Conservation (phyloP, 2,888 invertebrate species). For the Boloria selene region DNA sequence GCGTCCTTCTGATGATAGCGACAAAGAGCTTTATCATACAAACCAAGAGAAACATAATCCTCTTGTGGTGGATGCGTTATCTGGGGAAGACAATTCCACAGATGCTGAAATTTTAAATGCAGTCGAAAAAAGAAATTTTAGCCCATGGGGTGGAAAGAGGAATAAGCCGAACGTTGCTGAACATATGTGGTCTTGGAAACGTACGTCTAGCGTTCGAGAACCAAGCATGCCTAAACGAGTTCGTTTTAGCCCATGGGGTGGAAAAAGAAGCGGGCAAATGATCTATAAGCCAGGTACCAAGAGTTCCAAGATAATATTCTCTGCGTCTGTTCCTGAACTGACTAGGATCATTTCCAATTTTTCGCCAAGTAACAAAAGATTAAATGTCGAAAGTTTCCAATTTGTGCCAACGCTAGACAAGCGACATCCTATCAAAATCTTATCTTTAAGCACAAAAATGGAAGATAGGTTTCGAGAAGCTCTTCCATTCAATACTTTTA, state of each 20-base stretch:
- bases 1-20: conserved; percentile 56
- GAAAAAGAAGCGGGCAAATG: conserved; percentile 71
- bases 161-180: conserved; percentile 49
- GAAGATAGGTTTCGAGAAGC: conserved; percentile 58
- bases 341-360: conserved; percentile 65
- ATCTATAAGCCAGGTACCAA: conserved; percentile 65
- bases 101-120: conserved; percentile 42
- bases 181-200: conserved; percentile 72
- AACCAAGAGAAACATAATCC: conserved; percentile 49
- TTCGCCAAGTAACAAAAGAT: conserved; percentile 51
- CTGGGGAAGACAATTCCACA: conserved; percentile 53
- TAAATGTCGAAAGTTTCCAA: conserved; percentile 61
- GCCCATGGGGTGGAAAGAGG: conserved; percentile 76
- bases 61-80: conserved; percentile 46
- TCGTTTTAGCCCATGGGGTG: conserved; percentile 77
- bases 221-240: conserved; percentile 77
- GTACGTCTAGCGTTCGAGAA: conserved; percentile 59
- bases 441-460: conserved; percentile 58
- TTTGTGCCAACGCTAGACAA: conserved; percentile 62
- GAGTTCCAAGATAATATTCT: conserved; percentile 64
- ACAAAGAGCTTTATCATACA: conserved; percentile 53
- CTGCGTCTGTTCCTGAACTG: conserved; percentile 65
- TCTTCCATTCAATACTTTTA: conserved; percentile 62
- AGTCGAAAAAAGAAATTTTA: conserved; percentile 66
- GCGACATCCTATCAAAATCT: conserved; percentile 63